A percentile compares a stretch with the other conserved stretches of the same genome.
phyloP scores from a whole-genome alignment of 2,113 vertebrate species.

The Paradisaea rubra region DNA sequence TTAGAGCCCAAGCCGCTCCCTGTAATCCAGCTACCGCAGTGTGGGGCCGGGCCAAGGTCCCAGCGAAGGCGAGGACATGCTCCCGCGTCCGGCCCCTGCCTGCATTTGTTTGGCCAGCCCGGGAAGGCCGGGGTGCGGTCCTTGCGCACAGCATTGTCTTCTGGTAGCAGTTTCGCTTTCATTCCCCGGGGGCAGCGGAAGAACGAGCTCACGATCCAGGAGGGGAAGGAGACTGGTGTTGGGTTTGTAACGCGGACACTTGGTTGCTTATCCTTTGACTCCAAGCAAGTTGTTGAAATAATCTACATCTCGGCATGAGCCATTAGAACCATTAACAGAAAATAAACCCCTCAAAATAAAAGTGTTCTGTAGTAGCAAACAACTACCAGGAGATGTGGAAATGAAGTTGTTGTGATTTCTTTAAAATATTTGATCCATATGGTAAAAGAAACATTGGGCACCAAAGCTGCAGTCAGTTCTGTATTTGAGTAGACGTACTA shows the following conservation, averaged over 20 bases:
- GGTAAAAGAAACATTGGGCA: not conserved
- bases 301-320: not conserved
- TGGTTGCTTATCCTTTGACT: not conserved
- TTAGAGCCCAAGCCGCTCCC: not conserved
- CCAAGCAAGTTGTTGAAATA: not conserved
- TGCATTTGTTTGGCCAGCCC: not conserved
- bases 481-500: not conserved
- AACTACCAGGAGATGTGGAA: not conserved
- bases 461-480: not conserved
- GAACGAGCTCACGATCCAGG: accelerated
- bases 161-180: not conserved
- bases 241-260: not conserved
- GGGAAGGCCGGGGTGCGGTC: not conserved
- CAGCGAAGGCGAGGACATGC: not conserved
- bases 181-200: not conserved
- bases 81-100: not conserved
- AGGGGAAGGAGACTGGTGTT: not conserved
- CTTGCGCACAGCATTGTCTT: not conserved
- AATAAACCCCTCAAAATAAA: not conserved
- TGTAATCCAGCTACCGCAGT: not conserved
- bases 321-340: not conserved
- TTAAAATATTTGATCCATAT: not conserved
- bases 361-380: not conserved
- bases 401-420: not conserved
- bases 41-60: not conserved